phyloP scores from a whole-genome alignment of 2,113 vertebrate species.

The Monarcha castaneiventris region DNA sequence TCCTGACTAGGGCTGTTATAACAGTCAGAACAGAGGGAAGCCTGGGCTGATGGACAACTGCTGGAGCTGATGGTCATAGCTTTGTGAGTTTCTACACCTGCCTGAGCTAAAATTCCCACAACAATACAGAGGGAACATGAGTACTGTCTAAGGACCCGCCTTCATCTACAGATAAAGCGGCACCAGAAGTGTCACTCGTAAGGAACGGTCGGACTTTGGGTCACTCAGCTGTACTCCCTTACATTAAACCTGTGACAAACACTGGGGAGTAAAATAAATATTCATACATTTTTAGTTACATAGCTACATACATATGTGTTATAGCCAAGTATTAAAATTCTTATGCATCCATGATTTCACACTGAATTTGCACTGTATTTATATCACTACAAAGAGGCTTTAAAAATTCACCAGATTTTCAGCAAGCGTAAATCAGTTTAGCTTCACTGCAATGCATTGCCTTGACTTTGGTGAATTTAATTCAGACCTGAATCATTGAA shows the following conservation, averaged over 20 bases:
- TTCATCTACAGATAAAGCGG: background rate
- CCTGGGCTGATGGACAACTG: background rate
- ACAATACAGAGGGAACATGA: background rate
- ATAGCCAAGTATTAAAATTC: background rate
- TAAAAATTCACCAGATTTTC: constrained; percentile 6
- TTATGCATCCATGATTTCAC: background rate
- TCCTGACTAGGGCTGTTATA: background rate
- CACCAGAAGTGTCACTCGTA: fast-evolving
- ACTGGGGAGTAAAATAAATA: background rate
- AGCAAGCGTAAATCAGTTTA: background rate
- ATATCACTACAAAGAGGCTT: background rate
- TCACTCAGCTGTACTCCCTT: background rate
- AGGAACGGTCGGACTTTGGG: background rate
- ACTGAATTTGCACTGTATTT: background rate
- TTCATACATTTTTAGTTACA: background rate
- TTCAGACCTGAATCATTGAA: background rate
- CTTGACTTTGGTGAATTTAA: background rate
- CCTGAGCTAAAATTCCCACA: background rate
- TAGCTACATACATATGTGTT: background rate
- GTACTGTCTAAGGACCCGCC: background rate
- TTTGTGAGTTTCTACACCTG: background rate
- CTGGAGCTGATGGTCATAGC: background rate
- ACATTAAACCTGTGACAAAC: background rate
- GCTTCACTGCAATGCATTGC: background rate
- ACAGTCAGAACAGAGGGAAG: background rate